Evolutionary conservation across 2,888 invertebrate genomes (phyloP), one percentile per base, ranked within the genome.

Genomic region (Lasioglossum zephyrum): DNA sequence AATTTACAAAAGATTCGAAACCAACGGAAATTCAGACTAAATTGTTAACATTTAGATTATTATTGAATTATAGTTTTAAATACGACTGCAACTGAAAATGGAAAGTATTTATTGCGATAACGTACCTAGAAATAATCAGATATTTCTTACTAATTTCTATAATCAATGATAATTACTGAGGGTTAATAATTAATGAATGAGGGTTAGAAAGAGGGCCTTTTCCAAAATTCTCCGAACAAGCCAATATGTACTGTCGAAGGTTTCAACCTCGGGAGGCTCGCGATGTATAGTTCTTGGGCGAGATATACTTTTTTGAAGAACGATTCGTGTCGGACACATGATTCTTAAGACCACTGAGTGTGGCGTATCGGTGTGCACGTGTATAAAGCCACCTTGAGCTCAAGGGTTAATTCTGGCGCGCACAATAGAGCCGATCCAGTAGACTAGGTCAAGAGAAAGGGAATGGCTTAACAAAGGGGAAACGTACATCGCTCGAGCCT

Each of bases 401-500:
- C 85, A 81, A 89, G 86, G 85, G 89, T 87, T 88, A 89, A 89
- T 89, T 89, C 88, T 89, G 81, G 76, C 82, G 77, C 84, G 78
- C 81, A 89, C 89, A 89, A 89, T 89, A 57, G 86, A 81, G 69
- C 75, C 88, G 85, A 89, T 89, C 80, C 82, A 76, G 81, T 88
- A 89, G 89, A 89, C 89, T 89, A 86, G 89, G 89, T 89, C 89
- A 89, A 89, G 89, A 89, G 88, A 89, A 89, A 86, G 82, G 86
- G 88, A 89, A 89, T 86, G 89, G 82, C 79, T 88, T 89, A 88
- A 89, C 81, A 85, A 89, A 85, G 81, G 76, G 77, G 85, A 87
- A 89, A 86, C 79, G 78, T 87, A 75, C 81, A 83, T 89, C 84
- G 77, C 75, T 79, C 74, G 85, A 84, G 84, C 49, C 73, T 73